These are phyloP conservation scores for Myodes glareolus DNA, from an alignment of 2,113 vertebrate genomes.

Conservation along the genomic window DNA sequence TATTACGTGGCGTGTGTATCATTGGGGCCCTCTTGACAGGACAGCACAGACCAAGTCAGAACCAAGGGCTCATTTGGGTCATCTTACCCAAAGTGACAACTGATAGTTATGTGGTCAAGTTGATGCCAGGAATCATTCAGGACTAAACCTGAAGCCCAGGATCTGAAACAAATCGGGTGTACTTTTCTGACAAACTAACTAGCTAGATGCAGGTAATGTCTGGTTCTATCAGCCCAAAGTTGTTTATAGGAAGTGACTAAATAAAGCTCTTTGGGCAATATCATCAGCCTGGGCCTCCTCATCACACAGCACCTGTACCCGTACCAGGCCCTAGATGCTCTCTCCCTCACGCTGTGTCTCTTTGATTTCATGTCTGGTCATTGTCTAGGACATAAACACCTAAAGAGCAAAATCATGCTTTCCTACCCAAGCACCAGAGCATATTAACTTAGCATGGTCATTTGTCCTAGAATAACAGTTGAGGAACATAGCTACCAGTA, in stretches of 20 bases:
- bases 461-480: too few species aligned
- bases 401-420: background rate
- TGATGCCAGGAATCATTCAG: background rate
- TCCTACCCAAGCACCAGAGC: background rate
- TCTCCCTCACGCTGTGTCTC: too few species aligned
- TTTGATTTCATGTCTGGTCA: background rate
- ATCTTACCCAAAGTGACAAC: background rate
- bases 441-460: background rate
- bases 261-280: background rate
- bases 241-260: background rate
- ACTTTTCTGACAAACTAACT: background rate
- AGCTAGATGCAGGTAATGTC: background rate
- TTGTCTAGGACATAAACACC: background rate
- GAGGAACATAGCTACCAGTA: background rate
- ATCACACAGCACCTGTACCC: background rate
- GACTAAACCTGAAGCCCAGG: background rate
- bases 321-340: background rate
- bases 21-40: background rate
- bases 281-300: background rate
- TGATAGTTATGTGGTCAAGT: background rate
- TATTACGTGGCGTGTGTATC: background rate
- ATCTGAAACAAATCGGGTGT: background rate
- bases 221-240: background rate
- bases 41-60: background rate
- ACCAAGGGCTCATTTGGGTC: background rate